Percentiles rank a stretch among this genome's conserved stretches.
phyloP scores from a whole-genome alignment of 2,888 invertebrate species.

The Trissolcus brochymenae region DNA sequence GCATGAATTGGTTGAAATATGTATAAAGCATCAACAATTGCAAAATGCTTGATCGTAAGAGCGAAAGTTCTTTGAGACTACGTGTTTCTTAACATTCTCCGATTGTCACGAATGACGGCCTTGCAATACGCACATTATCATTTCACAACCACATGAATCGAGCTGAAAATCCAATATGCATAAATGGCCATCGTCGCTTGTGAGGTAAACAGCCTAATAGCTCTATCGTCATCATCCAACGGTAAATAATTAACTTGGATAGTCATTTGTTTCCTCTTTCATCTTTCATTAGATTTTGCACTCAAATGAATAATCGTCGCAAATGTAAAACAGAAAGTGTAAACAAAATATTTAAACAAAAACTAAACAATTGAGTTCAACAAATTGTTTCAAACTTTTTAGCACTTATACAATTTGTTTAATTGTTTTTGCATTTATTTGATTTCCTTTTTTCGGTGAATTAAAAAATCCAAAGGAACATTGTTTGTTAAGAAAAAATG shows the following conservation, averaged over 20 bases:
- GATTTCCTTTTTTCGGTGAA: too few species aligned
- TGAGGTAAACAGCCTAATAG: constrained; percentile 52
- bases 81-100: constrained; percentile 59
- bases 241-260: constrained; percentile 34
- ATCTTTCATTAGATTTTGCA: neutral
- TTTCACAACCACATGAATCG: constrained; percentile 59
- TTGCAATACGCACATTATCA: constrained; percentile 60
- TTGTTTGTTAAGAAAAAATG: too few species aligned
- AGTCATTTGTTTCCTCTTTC: constrained; percentile 13
- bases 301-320: too few species aligned
- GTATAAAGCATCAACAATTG: constrained; percentile 58
- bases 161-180: constrained; percentile 59
- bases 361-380: neutral
- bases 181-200: constrained; percentile 58
- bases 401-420: neutral
- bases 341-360: neutral
- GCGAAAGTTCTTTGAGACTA: constrained; percentile 58
- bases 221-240: constrained; percentile 50
- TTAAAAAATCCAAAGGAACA: neutral
- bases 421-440: constrained; percentile 4
- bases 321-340: too few species aligned
- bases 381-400: neutral
- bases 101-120: constrained; percentile 59
- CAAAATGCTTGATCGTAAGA: constrained; percentile 58
- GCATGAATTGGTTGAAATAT: constrained; percentile 51